Conservation (phyloP, 2,888 invertebrate genomes). For the Carterocephalus palaemon region DNA sequence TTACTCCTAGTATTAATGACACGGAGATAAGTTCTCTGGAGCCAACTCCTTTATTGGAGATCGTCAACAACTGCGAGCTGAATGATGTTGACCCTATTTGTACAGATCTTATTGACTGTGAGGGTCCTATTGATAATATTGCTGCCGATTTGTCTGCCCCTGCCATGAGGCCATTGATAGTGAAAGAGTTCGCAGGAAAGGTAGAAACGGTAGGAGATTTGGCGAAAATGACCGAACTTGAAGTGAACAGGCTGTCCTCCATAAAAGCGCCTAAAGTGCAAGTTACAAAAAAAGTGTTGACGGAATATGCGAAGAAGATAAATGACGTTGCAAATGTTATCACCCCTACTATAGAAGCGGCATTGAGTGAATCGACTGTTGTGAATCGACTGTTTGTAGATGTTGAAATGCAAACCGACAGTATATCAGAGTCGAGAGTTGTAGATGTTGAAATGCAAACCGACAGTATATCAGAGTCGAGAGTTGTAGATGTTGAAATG, state of each 20-base stretch:
- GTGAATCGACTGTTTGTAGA: conserved; percentile 22
- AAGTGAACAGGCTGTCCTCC: conserved; percentile 78
- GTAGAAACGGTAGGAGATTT: conserved; percentile 80
- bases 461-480: too few relatives aligned
- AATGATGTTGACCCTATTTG: conserved; percentile 76
- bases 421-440: too few relatives aligned
- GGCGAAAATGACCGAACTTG: conserved; percentile 78
- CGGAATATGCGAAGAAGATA: conserved; percentile 46
- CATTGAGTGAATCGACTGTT: conserved; percentile 32
- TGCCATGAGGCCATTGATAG: conserved; percentile 68
- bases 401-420: conserved; percentile 18
- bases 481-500: too few relatives aligned
- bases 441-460: too few relatives aligned
- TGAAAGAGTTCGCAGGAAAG: conserved; percentile 68
- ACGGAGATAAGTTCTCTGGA: conserved; percentile 57
- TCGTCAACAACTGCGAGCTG: conserved; percentile 58
- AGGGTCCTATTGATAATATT: conserved; percentile 70
- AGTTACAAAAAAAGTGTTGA: conserved; percentile 56
- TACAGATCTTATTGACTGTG: conserved; percentile 69
- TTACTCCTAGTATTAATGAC: conserved; percentile 34
- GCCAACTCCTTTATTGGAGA: conserved; percentile 57
- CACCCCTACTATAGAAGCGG: conserved; percentile 28
- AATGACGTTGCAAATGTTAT: conserved; percentile 26
- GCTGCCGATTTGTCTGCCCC: conserved; percentile 73
- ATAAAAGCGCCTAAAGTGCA: conserved; percentile 72